Percentiles rank a stretch among this genome's conserved stretches.
Evolutionary conservation across 2,888 invertebrate species (phyloP).

Genomic region (Cerastis leucographa): DNA sequence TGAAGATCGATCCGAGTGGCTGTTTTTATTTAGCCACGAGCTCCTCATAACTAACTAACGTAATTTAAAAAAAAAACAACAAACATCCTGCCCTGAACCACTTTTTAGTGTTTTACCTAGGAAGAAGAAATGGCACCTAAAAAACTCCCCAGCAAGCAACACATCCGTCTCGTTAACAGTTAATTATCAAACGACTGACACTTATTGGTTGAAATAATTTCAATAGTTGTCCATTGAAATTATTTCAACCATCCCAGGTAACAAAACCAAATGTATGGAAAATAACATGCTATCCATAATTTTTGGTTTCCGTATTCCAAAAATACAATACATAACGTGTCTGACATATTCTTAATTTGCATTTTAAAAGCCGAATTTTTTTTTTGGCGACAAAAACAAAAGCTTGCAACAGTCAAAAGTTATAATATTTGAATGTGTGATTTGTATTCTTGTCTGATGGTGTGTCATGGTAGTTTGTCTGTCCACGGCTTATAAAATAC

Average conservation of each 20-base stretch:
- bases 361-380: slow-evolving; percentile 27
- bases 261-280: neutral
- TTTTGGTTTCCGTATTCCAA: neutral
- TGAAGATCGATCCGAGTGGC: too few species aligned
- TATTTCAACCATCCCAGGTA: neutral
- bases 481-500: slow-evolving; percentile 55
- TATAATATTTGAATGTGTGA: slow-evolving; percentile 29
- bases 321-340: neutral
- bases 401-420: slow-evolving; percentile 10
- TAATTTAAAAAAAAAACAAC: neutral
- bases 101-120: neutral
- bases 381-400: slow-evolving; percentile 30
- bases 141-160: neutral
- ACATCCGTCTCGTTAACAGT: neutral
- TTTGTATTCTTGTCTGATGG: slow-evolving; percentile 41
- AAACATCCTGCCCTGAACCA: neutral
- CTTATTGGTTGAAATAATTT: neutral
- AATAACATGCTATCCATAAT: neutral
- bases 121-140: too few species aligned
- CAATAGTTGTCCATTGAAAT: neutral
- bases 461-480: slow-evolving; percentile 8
- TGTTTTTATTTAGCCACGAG: too few species aligned
- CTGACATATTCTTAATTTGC: slow-evolving; percentile 10
- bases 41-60: too few species aligned
- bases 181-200: neutral